phyloP scores from a whole-genome alignment of 1,140 invertebrate genomes.

The Bombus impatiens region DNA sequence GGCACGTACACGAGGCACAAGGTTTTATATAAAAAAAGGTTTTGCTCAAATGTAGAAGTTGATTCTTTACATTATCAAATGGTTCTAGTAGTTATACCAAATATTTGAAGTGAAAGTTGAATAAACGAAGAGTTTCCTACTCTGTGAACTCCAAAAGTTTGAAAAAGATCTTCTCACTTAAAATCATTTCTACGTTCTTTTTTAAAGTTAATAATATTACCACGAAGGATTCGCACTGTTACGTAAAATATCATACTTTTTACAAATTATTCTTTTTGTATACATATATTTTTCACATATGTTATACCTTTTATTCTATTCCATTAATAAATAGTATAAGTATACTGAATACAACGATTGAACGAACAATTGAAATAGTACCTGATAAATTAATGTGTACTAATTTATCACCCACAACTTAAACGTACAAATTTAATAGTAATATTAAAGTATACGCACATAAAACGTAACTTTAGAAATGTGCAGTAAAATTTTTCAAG shows the following conservation, averaged over 20 bases:
- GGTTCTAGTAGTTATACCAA: not conserved
- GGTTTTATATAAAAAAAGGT: not conserved
- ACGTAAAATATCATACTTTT: not conserved
- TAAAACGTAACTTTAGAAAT: too few relatives aligned
- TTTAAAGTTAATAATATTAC: too few relatives aligned
- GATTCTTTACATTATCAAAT: not conserved
- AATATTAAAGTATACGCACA: too few relatives aligned
- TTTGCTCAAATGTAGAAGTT: not conserved
- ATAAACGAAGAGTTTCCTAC: slow-evolving; percentile 2
- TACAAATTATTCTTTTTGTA: not conserved
- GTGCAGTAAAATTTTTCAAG: too few relatives aligned
- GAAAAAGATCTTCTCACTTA: not conserved
- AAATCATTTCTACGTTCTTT: not conserved
- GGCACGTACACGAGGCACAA: not conserved
- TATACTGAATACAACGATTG: too few relatives aligned
- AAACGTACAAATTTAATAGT: too few relatives aligned
- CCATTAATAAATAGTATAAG: too few relatives aligned
- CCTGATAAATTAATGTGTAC: too few relatives aligned
- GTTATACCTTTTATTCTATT: too few relatives aligned
- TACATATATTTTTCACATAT: not conserved
- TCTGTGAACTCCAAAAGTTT: not conserved
- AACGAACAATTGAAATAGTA: too few relatives aligned
- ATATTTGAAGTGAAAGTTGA: slow-evolving; percentile 45
- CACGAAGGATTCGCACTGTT: not conserved
- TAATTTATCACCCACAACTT: too few relatives aligned